Evolutionary conservation across 1,140 invertebrate genomes (phyloP).

Genomic region (Babylonia areolata): DNA sequence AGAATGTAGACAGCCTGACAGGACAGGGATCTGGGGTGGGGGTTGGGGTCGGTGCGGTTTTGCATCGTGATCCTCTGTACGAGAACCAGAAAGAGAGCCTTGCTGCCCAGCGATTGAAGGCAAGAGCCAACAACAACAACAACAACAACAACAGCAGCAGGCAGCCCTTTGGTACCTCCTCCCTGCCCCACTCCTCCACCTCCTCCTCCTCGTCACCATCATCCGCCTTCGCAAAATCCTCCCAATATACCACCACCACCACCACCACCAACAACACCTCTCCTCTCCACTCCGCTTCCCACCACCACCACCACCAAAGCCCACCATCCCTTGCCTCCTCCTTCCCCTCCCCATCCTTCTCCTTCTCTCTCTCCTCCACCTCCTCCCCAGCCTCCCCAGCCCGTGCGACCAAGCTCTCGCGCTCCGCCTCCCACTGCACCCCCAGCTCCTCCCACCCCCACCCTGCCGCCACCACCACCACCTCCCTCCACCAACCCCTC

Average conservation of each 20-base stretch:
- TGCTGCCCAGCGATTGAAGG: not conserved
- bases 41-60: not conserved
- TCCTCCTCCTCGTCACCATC: no score
- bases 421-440: not conserved
- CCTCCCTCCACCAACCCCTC: no score
- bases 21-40: not conserved
- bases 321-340: not conserved
- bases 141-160: conserved; percentile 26
- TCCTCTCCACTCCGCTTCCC: not conserved
- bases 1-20: conserved; percentile 33
- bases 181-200: no score
- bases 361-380: not conserved
- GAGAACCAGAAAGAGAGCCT: conserved; percentile 29
- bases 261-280: not conserved
- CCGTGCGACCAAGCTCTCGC: not conserved
- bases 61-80: conserved; percentile 23
- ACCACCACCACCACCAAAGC: not conserved
- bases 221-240: no score
- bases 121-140: not conserved
- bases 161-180: no score
- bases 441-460: no score
- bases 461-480: not conserved
- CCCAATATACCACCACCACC: conserved; percentile 11
- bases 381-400: no score
- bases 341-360: no score